Evolutionary conservation across 1,140 invertebrate species (phyloP).

Genomic region (Drosophila subpulchrella): DNA sequence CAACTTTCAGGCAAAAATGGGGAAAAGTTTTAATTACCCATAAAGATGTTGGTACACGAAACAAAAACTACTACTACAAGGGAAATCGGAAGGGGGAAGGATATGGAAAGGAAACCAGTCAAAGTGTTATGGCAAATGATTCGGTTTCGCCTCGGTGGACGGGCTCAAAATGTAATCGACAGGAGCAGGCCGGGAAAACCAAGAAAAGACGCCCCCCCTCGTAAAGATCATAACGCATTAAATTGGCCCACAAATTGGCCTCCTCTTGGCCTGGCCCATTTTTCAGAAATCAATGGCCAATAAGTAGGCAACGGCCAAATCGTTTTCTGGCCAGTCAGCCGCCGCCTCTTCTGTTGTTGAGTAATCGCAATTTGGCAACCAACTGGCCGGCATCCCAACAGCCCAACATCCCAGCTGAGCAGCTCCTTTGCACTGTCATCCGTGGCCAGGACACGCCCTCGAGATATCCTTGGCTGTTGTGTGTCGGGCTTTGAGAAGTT

Average conservation of each 20-base stretch:
- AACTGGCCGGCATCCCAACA: constrained; percentile 1
- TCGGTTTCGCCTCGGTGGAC: constrained; percentile 37
- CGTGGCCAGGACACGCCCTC: constrained; percentile 62
- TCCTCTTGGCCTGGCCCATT: constrained; percentile 53
- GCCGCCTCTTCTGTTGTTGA: constrained; percentile 56
- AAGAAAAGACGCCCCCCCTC: constrained; percentile 32
- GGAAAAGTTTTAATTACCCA: constrained; percentile 83
- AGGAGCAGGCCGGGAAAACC: constrained; percentile 12
- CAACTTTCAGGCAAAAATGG: constrained; percentile 75
- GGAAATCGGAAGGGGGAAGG: neutral
- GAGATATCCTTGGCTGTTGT: constrained; percentile 68
- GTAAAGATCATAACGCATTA: constrained; percentile 81
- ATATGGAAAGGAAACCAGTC: neutral
- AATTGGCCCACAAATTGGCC: constrained; percentile 72
- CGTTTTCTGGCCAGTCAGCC: constrained; percentile 70
- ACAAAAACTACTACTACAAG: constrained; percentile 43
- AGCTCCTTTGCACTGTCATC: constrained; percentile 69
- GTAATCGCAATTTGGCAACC: constrained; percentile 59
- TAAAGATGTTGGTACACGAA: constrained; percentile 76
- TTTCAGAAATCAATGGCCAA: constrained; percentile 78
- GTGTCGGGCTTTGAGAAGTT: constrained; percentile 76
- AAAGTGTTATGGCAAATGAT: constrained; percentile 58
- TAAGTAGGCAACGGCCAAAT: constrained; percentile 74
- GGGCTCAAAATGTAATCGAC: constrained; percentile 53
- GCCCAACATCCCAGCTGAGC: neutral